phyloP scores from a whole-genome alignment of 2,888 invertebrate species.

The Bombyx huttoni region DNA sequence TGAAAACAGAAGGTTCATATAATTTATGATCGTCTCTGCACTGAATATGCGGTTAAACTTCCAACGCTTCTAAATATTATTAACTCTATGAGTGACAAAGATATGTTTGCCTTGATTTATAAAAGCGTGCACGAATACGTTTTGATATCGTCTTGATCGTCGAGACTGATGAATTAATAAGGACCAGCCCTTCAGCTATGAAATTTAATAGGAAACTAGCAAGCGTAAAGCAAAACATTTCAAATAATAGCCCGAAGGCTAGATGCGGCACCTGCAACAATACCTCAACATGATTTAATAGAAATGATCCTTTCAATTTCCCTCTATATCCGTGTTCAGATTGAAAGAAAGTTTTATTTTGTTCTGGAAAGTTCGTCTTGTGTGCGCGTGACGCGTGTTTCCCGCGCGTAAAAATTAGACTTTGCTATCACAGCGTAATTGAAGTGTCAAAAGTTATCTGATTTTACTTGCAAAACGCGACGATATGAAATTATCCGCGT shows the following conservation, averaged over 20 bases:
- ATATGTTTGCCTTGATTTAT: conserved; percentile 13
- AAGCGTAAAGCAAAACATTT: conserved; percentile 50
- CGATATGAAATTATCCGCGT: conserved; percentile 68
- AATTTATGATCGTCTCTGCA: conserved; percentile 52
- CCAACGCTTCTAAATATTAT: conserved; percentile 6
- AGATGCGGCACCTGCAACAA: conserved; percentile 39
- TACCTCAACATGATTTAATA: conserved; percentile 36
- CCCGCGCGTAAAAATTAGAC: conserved; percentile 48
- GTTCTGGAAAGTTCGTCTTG: conserved; percentile 49
- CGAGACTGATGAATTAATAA: conserved; percentile 40
- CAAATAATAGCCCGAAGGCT: conserved; percentile 37
- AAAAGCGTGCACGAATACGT: conserved; percentile 27
- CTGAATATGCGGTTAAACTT: conserved; percentile 35
- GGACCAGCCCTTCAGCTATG: conserved; percentile 28
- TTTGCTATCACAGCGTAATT: conserved; percentile 66
- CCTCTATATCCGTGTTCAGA: conserved; percentile 42
- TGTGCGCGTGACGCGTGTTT: conserved; percentile 59
- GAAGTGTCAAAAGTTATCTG: conserved; percentile 73
- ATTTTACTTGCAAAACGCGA: conserved; percentile 71
- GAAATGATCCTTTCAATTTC: conserved; percentile 56
- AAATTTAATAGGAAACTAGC: conserved; percentile 48
- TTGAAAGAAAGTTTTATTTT: conserved; percentile 47
- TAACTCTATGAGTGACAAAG: not conserved
- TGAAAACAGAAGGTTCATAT: conserved; percentile 35
- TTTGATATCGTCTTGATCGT: conserved; percentile 25